Percentiles rank a stretch among this genome's conserved stretches.
phyloP scores from a whole-genome alignment of 2,888 invertebrate species.

The Hemaris fuciformis region DNA sequence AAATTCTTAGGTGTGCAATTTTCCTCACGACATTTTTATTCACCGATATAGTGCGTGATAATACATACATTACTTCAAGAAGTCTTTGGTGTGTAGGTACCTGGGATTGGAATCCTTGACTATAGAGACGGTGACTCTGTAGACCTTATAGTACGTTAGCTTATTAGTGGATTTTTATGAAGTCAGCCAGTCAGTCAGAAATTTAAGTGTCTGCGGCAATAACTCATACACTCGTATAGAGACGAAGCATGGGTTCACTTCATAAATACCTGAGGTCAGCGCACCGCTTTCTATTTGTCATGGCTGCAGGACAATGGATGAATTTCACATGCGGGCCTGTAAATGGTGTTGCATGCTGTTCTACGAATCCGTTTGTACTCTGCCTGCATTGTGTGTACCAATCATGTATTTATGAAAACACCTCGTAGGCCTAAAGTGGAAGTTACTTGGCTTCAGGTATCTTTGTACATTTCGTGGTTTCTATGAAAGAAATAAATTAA shows the following conservation, averaged over 20 bases:
- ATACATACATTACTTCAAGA: too few species aligned
- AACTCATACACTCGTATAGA: not conserved
- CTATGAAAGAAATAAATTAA: not conserved
- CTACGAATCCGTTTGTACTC: conserved; percentile 27
- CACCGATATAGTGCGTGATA: too few species aligned
- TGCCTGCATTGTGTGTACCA: conserved; percentile 14
- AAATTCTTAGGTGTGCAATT: too few species aligned
- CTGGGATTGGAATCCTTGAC: too few species aligned
- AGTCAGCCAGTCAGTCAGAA: too few species aligned
- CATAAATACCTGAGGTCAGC: not conserved
- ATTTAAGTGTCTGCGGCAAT: not conserved
- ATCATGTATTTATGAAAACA: conserved; percentile 6
- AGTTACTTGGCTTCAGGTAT: not conserved
- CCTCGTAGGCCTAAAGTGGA: not conserved
- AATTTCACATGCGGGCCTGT: conserved; percentile 45
- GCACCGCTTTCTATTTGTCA: not conserved
- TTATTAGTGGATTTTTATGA: too few species aligned
- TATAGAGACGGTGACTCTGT: too few species aligned
- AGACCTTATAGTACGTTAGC: too few species aligned
- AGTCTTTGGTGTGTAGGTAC: too few species aligned
- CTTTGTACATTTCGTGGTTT: not conserved
- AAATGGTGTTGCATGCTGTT: conserved; percentile 30
- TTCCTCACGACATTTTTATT: too few species aligned
- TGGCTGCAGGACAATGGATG: conserved; percentile 25
- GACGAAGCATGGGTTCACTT: not conserved